phyloP scores from a whole-genome alignment of 2,797 vertebrate genomes.

The Chloroceryle inda region DNA sequence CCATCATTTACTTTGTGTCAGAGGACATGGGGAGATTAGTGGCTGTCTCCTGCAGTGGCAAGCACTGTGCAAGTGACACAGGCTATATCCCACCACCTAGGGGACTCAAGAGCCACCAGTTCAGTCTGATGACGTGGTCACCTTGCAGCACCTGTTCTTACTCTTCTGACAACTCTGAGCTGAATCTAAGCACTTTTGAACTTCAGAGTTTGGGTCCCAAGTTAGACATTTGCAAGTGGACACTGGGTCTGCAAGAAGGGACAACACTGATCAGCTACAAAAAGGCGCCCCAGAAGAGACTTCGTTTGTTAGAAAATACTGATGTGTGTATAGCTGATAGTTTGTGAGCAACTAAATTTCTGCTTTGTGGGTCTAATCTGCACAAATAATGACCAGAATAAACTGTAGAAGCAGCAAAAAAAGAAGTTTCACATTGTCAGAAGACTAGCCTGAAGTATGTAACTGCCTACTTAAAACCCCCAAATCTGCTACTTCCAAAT shows the following conservation, averaged over 20 bases:
- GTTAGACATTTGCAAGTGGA: background rate
- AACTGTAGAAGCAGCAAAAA: background rate
- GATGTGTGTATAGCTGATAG: background rate
- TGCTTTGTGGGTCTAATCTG: background rate
- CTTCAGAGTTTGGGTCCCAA: background rate
- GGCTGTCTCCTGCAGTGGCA: background rate
- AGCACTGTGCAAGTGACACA: fast-evolving
- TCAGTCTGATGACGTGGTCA: background rate
- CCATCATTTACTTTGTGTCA: background rate
- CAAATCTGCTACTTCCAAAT: background rate
- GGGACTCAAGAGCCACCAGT: background rate
- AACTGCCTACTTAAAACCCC: background rate
- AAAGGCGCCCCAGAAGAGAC: background rate
- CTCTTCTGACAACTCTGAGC: background rate
- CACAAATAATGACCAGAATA: background rate
- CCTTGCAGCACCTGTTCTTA: background rate
- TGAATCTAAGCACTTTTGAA: background rate
- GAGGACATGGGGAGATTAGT: background rate
- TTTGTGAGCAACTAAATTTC: background rate
- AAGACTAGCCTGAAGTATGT: background rate
- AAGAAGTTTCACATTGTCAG: background rate
- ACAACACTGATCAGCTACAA: background rate
- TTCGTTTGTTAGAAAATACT: background rate
- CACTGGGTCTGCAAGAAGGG: background rate
- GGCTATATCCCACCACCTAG: background rate